These are phyloP conservation scores for Typhlichthys eigenmanni DNA, from an alignment of 2,797 vertebrate species.

Conservation along the genomic window DNA sequence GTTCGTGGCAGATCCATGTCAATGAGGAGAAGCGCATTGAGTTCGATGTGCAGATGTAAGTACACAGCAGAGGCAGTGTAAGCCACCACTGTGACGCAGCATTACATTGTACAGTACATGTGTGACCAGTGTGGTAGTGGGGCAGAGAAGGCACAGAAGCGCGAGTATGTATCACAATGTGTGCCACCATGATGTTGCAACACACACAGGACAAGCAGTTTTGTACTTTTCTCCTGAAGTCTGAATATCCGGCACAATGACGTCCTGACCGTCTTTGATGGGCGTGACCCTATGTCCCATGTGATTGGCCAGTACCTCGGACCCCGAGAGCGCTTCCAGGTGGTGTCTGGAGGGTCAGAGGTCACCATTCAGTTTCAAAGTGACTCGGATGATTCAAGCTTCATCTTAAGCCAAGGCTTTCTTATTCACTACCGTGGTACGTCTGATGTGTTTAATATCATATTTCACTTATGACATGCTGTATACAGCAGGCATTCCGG, in stretches of 20 bases:
- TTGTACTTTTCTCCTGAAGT: slow-evolving; percentile 53
- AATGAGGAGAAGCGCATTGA: slow-evolving; percentile 90
- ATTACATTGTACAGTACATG: no score
- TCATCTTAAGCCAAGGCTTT: slow-evolving; percentile 89
- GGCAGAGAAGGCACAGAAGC: no score
- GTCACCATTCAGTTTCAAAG: slow-evolving; percentile 95
- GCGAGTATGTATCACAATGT: no score
- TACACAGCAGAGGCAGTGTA: neutral
- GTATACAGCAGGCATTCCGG: neutral
- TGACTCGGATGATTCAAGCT: slow-evolving; percentile 84
- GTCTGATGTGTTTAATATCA: neutral
- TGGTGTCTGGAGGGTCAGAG: slow-evolving; percentile 86
- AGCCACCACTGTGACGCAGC: no score
- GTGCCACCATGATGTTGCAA: no score
- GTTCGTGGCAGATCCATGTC: slow-evolving; percentile 90
- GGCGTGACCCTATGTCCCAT: slow-evolving; percentile 85
- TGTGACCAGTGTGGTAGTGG: no score
- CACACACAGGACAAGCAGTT: no score
- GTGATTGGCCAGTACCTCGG: slow-evolving; percentile 89
- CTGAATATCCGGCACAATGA: slow-evolving; percentile 90
- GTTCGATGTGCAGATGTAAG: slow-evolving; percentile 91
- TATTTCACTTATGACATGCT: neutral
- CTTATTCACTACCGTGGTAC: slow-evolving; percentile 89
- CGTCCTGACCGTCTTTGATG: slow-evolving; percentile 87
- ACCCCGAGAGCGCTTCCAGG: slow-evolving; percentile 84